Base-by-base conservation (phyloP, 2,888 invertebrate genomes). In the Sarcophaga carnaria region DNA sequence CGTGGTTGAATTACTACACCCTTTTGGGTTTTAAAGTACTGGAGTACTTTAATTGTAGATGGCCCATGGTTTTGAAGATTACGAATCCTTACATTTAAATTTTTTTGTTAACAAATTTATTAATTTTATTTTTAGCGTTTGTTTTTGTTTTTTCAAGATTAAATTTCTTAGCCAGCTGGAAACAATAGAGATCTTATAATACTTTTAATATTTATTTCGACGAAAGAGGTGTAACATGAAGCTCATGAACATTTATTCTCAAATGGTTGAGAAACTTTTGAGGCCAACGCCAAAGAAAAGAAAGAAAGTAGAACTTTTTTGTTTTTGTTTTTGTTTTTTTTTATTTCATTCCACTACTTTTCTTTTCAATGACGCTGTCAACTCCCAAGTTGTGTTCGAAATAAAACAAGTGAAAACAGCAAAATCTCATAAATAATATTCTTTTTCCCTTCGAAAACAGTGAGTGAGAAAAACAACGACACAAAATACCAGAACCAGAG, bases 381-480 rank as follows among this genome's bases (percentile, higher is more conserved):
- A 87, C 84, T 87, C 87, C 87, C 87, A 77, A 78, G 85, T 83
- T 82, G 83, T 85, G 47, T 83, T 25, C 72, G n/a, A 60, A 75
- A 79, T 83, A 82, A 81, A 88, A 85, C 84, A 87, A 87, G 87
- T 88, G 86, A 86, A 88, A 88, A 83, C 85, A 86, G 88, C 87
- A 85, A 88, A 89, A 88, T 76, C 89, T 88, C 89, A 90, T 90
- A 90, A 90, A 90, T 90, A 89, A 89, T 89, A 88, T 84, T 85
- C 76, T 85, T 71, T 59, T 80, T 45, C 60, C 22, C 67, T 63
- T 72, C 72, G 67, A 72, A 54, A 54, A 27, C 70, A 85, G 82
- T 47, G 64, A 79, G 37, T 37, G 37, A 64, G 27, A 17, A 63
- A 70, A 37, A 80, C 20, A 62, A 63, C 20, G 37, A 64, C 69